Base-by-base conservation (phyloP, 2,113 vertebrate species). In the Microtus richardsoni region DNA sequence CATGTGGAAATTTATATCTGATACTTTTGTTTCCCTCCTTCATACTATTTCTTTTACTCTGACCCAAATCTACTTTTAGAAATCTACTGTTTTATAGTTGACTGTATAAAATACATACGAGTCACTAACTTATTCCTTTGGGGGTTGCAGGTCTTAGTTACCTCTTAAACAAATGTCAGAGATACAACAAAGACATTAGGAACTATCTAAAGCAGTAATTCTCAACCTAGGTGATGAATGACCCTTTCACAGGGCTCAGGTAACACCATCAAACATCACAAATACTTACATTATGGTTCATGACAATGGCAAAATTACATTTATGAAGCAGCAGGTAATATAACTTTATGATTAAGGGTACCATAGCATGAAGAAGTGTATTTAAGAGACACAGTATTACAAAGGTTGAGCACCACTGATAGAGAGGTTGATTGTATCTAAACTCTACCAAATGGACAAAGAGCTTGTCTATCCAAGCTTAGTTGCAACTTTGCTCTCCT, bases 361-460 rank as follows among this genome's bases (percentile, higher is more conserved):
- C 19, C 78, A 58, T 12, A n/a, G 13, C 10, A 58, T 54, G 49
- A 58, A 11, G 30, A 80, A 80, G 17, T 80, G 17, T 80, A 58
- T 80, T 80, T n/a, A 24, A 80, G 49, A 5, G 0, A 13, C 52
- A n/a, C 19, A 80, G 21, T 33, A 54, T 7, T 80, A n/a, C 2
- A 36, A 36, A 24, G 4, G 21, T n/a, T 80, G 5, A 54, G 5
- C 5, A 17, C 2, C n/a, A 41, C 7, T 17, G 11, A 62, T 62
- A 36, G 24, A 79, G 11, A 58, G 14, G 12, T 14, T 0, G 2
- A 0, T 1, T 62, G 7, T 4, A 4, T 36, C 24, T 5, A 14
- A 39, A 84, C 22, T 47, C 14, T 26, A n/a, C 36, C 21, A 8
- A 24, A 4, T 60, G 10, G 39, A 22, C 13, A 28, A 39, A 36